Percentiles rank a stretch among this genome's conserved stretches.
These are phyloP conservation scores for Malaclemys terrapin DNA, from an alignment of 2,113 vertebrate species.

Conservation along the genomic window DNA sequence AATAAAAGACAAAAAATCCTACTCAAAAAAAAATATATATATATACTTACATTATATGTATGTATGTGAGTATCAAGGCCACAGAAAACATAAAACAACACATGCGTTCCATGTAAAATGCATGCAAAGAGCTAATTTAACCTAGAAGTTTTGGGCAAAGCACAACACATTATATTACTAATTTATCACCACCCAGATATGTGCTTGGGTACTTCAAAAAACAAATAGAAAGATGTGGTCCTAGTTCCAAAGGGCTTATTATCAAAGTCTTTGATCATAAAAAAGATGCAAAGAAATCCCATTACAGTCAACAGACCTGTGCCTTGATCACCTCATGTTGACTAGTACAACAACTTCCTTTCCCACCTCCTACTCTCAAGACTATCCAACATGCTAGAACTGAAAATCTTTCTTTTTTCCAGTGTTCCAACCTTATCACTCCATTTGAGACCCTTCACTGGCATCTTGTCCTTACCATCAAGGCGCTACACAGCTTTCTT, in stretches of 20 bases:
- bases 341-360: background rate
- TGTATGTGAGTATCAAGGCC: background rate
- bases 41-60: background rate
- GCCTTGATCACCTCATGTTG: background rate
- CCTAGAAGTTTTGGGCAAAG: background rate
- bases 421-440: background rate
- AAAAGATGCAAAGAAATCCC: background rate
- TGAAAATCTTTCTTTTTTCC: background rate
- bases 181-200: background rate
- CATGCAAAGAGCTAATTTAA: background rate
- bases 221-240: background rate
- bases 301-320: background rate
- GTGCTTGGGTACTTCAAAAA: background rate
- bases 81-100: background rate
- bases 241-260: background rate
- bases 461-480: background rate
- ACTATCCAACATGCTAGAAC: background rate
- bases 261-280: background rate
- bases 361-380: background rate
- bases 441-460: background rate
- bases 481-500: background rate
- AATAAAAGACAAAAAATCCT: background rate
- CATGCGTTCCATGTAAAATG: background rate
- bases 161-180: background rate
- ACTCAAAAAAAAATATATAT: background rate